Base-by-base conservation (phyloP, 2,113 vertebrate species). In the Larimichthys crocea region DNA sequence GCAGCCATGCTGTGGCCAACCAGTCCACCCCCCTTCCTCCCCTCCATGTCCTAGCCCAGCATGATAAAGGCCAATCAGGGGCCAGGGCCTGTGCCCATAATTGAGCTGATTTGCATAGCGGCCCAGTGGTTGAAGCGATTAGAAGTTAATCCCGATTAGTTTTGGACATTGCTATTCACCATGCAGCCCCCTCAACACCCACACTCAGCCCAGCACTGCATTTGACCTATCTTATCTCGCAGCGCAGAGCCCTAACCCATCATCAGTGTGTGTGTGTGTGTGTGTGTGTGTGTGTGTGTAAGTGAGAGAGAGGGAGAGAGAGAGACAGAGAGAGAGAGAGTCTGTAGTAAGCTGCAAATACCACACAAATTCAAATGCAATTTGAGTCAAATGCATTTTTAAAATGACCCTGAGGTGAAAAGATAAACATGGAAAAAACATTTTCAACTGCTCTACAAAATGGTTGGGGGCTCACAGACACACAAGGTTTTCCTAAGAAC, bases 131-230 rank as follows among this genome's bases (percentile, higher is more conserved):
- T 84, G 83, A 87, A 87, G 88, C 80, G 92, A 94, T 95, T 94
- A 94, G 92, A 90, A 92, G 88, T 89, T 94, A 95, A 95, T 94
- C 94, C 93, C 85, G 90, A 94, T 94, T 90, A 93, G 88, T 89
- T 90, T 80, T 87, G 88, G 88, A 87, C 90, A 92, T 93, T 92
- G 91, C 89, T 92, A 93, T 94, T 93, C 90, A 80, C 83, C 85
- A 86, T 84, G 90, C 85, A 90, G 76, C 74, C 76, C 69, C 74
- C 75, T 74, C 82, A 77, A 76, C 75, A 83, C 84, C 86, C 90
- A 82, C 82, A 81, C 90, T 80, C 85, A 88, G 80, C 85, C 76
- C 74, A 78, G 85, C 68, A 53, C 87, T 76, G 75, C 87, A 63
- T 92, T 89, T 91, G 91, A 94, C 90, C 92, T 90, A 89, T 82